These are phyloP conservation scores for Gryllus bimaculatus DNA, from an alignment of 1,140 invertebrate species.

Conservation along the genomic window DNA sequence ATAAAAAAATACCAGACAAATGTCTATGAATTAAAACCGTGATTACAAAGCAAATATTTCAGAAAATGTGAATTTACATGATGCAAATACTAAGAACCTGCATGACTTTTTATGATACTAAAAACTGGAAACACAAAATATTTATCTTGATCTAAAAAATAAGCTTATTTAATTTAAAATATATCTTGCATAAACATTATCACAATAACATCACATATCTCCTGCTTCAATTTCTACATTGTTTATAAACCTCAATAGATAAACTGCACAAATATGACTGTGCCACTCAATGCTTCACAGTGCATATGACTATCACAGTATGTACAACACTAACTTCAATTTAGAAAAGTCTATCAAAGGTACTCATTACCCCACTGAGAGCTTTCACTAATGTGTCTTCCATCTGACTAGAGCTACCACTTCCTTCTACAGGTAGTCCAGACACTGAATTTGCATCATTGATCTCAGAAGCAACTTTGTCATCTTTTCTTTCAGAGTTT, in stretches of 20 bases:
- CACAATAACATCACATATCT: background rate
- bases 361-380: slow-evolving; percentile 24
- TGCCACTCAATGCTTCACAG: background rate
- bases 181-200: background rate
- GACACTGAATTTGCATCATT: background rate
- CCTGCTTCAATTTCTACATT: too few relatives aligned
- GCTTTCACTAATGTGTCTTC: slow-evolving; percentile 24
- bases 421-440: background rate
- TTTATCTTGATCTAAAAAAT: background rate
- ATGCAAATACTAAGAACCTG: too few relatives aligned
- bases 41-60: background rate
- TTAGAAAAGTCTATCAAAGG: slow-evolving; percentile 25
- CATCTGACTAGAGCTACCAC: slow-evolving; percentile 6
- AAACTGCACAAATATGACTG: background rate
- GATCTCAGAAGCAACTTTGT: background rate
- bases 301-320: background rate
- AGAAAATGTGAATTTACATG: too few relatives aligned
- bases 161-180: background rate
- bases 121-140: background rate
- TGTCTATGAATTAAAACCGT: background rate
- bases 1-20: background rate
- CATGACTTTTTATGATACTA: too few relatives aligned
- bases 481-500: too few relatives aligned
- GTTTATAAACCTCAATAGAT: background rate
- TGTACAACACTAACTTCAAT: background rate